phyloP scores from a whole-genome alignment of 2,888 invertebrate species.

The Halictus quadricinctus region DNA sequence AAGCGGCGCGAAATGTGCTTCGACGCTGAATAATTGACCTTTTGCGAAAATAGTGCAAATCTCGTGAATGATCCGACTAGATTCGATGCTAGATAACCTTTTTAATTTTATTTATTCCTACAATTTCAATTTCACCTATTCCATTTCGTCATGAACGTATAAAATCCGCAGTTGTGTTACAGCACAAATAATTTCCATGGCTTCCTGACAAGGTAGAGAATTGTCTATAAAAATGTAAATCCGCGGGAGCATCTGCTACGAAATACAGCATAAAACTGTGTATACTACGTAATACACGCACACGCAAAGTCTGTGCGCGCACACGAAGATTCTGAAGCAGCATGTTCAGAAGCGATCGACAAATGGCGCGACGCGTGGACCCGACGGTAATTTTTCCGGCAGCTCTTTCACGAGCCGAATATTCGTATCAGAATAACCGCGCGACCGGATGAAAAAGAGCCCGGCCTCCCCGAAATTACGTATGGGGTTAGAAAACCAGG shows the following conservation, averaged over 20 bases:
- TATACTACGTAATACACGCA: background rate
- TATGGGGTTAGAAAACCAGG: background rate
- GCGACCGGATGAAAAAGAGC: slow-evolving; percentile 25
- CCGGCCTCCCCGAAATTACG: slow-evolving; percentile 43
- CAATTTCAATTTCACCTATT: no score
- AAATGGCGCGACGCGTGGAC: background rate
- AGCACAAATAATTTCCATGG: background rate
- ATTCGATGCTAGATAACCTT: no score
- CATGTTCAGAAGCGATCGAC: background rate
- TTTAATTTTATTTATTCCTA: no score
- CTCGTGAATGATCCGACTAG: no score
- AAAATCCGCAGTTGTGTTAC: background rate
- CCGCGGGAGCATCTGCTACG: background rate
- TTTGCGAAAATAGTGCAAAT: background rate
- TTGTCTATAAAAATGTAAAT: background rate
- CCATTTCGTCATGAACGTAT: background rate
- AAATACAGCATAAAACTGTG: background rate
- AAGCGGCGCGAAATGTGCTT: background rate
- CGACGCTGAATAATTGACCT: background rate
- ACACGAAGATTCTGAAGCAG: background rate
- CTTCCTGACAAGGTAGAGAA: background rate
- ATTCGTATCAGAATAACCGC: slow-evolving; percentile 30
- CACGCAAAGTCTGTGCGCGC: background rate
- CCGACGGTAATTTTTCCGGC: background rate
- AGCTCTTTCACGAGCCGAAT: background rate